Percentiles rank a stretch among this genome's conserved stretches.
These are phyloP conservation scores for Argynnis bischoffii DNA, from an alignment of 2,888 invertebrate species.

Conservation along the genomic window DNA sequence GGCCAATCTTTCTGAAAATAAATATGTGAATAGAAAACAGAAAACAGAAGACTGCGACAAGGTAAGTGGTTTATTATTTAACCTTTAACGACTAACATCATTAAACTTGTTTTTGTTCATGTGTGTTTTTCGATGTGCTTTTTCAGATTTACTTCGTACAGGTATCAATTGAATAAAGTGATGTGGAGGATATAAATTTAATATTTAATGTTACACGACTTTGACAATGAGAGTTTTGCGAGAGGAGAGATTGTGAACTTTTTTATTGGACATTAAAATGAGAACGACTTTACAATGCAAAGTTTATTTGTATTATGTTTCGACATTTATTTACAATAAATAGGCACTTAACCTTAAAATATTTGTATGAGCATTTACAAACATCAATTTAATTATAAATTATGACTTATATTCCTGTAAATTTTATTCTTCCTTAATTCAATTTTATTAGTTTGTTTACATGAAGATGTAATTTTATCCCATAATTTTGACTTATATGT, in stretches of 20 bases:
- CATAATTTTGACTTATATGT: neutral
- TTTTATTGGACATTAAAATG: slow-evolving; percentile 36
- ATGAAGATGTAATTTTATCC: neutral
- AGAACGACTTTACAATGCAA: slow-evolving; percentile 26
- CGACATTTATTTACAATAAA: slow-evolving; percentile 35
- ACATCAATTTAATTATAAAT: slow-evolving; percentile 21
- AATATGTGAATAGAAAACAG: slow-evolving; percentile 53
- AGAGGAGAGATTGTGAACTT: slow-evolving; percentile 29
- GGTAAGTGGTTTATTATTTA: slow-evolving; percentile 62
- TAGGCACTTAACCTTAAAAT: slow-evolving; percentile 33
- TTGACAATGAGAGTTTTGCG: slow-evolving; percentile 31
- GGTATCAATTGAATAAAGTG: slow-evolving; percentile 68
- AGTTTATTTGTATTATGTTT: slow-evolving; percentile 34
- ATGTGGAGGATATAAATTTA: slow-evolving; percentile 28
- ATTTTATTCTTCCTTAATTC: neutral
- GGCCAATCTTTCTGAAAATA: slow-evolving; percentile 64
- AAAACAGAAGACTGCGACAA: slow-evolving; percentile 54
- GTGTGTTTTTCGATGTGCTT: slow-evolving; percentile 71
- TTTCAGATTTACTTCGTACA: slow-evolving; percentile 68
- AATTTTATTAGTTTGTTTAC: too few species aligned
- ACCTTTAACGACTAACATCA: slow-evolving; percentile 47
- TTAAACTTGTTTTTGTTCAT: slow-evolving; percentile 54
- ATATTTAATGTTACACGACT: slow-evolving; percentile 29
- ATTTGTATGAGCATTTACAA: slow-evolving; percentile 18
- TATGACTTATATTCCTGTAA: neutral